A percentile compares a stretch with the other conserved stretches of the same genome.
These are phyloP conservation scores for Drosophila sp. DNA, from an alignment of 1,140 invertebrate genomes.

Conservation along the genomic window DNA sequence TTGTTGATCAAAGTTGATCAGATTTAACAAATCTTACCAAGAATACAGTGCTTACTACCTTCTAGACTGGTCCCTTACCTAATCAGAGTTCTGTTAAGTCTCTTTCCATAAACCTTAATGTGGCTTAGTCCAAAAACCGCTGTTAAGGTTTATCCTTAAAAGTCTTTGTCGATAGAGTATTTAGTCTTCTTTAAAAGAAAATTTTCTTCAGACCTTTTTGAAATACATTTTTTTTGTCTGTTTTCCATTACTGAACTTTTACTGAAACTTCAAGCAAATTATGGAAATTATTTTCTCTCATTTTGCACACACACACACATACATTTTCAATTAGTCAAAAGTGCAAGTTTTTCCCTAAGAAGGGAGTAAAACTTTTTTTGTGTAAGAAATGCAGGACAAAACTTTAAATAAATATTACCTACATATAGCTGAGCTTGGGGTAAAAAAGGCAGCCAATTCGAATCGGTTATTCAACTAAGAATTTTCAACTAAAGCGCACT, in stretches of 20 bases:
- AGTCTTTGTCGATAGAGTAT: not conserved
- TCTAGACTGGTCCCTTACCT: too few relatives aligned
- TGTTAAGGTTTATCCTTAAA: too few relatives aligned
- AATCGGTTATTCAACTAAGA: conserved; percentile 33
- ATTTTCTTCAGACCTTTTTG: not conserved
- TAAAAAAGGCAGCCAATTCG: not conserved
- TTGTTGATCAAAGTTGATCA: too few relatives aligned
- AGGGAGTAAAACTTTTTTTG: conserved; percentile 27
- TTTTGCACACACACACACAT: conserved; percentile 40
- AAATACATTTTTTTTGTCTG: not conserved
- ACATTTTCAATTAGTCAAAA: conserved; percentile 72
- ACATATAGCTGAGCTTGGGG: not conserved
- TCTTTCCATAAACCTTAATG: too few relatives aligned
- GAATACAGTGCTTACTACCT: too few relatives aligned
- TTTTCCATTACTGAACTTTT: not conserved
- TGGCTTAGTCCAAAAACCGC: too few relatives aligned
- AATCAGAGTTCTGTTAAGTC: too few relatives aligned
- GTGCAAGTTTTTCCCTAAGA: conserved; percentile 54
- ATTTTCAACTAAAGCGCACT: conserved; percentile 73
- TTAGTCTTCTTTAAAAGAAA: not conserved
- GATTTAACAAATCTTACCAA: too few relatives aligned
- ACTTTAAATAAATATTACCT: conserved; percentile 45
- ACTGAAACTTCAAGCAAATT: conserved; percentile 45
- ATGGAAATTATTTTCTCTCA: conserved; percentile 66
- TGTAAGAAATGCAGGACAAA: conserved; percentile 31